These are phyloP conservation scores for Agelas oroides DNA, from an alignment of 37 sponge, comb jelly and placozoan genomes.

Conservation along the genomic window DNA sequence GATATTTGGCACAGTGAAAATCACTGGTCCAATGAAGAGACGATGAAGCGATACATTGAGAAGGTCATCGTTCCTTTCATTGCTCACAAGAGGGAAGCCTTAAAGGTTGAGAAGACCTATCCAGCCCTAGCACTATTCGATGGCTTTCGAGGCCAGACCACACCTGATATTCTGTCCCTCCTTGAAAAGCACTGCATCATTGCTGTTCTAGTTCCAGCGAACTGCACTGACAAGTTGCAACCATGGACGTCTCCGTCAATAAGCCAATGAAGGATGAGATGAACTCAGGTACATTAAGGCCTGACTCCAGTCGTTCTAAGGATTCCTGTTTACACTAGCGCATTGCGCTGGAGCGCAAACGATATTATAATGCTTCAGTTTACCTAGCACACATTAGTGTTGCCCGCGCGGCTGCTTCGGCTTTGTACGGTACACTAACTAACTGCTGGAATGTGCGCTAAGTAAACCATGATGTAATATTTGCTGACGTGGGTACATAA, in stretches of 20 bases:
- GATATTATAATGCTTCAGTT: no score
- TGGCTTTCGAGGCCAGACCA: constrained; percentile 48
- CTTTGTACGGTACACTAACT: no score
- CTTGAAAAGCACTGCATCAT: constrained; percentile 32
- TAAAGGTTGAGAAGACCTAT: constrained; percentile 16
- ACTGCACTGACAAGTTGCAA: constrained; percentile 61
- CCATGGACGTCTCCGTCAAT: constrained; percentile 66
- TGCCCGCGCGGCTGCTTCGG: no score
- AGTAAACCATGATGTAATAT: no score
- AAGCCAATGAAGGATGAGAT: constrained; percentile 56
- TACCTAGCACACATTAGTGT: no score
- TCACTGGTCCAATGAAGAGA: constrained; percentile 71
- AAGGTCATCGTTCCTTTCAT: constrained; percentile 55
- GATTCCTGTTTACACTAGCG: no score
- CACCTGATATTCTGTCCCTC: background rate
- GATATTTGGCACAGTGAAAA: constrained; percentile 57
- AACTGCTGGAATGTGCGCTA: no score
- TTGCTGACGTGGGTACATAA: no score
- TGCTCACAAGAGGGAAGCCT: background rate
- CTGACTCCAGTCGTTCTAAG: no score
- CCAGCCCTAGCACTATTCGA: constrained; percentile 57
- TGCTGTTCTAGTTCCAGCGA: constrained; percentile 42
- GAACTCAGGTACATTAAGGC: no score
- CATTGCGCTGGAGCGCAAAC: no score
- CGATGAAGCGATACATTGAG: constrained; percentile 45